Base-by-base conservation (phyloP, 92 coral and sea anemone species). In the Anthopleura xanthogrammica region DNA sequence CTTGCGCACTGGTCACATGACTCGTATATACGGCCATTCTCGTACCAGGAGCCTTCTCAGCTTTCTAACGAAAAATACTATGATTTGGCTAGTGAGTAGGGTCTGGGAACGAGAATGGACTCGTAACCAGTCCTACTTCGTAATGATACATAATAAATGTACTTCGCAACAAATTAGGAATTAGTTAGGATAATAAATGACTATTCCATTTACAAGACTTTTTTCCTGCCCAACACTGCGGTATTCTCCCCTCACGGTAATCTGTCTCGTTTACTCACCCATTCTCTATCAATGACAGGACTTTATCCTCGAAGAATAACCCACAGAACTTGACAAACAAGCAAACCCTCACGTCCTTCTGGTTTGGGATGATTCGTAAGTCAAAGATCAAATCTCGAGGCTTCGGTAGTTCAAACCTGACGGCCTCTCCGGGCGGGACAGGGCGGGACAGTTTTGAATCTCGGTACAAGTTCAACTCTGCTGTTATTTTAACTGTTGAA, bases 271-370 rank as follows among this genome's bases (percentile, higher is more conserved):
- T 68, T 68, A 70, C 84, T 46, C 52, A 81, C 84, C 84, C 77
- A 16, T 70, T 68, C 39, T 81, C 77, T 7, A 81, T 81, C 84
- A 81, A 12, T 12, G 50, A 43, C 42, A 68, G 42, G 48, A n/a
- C 56, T n/a, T 81, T 50, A 36, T n/a, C 48, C 24, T 55, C 1
- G 43, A 42, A 65, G 24, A 3, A 13, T 50, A 36, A 70, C 77
- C 40, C n/a, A 71, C 84, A 81, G n/a, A 60, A 66, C 55, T 50
- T 60, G 14, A 81, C 68, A 50, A 46, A 68, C 84, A 81, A 22
- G 52, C 84, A 81, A 7, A 68, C n/a, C 16, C 56, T 29, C 23
- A 3, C 19, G 65, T 52, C 17, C 6, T 70, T 70, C 62, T 12
- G 16, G 22, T 70, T 17, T 75, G 78, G 22, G 52, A 68, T 71